Conservation (phyloP, 2,113 vertebrate genomes). For the Epinephelus cyanopodus region DNA sequence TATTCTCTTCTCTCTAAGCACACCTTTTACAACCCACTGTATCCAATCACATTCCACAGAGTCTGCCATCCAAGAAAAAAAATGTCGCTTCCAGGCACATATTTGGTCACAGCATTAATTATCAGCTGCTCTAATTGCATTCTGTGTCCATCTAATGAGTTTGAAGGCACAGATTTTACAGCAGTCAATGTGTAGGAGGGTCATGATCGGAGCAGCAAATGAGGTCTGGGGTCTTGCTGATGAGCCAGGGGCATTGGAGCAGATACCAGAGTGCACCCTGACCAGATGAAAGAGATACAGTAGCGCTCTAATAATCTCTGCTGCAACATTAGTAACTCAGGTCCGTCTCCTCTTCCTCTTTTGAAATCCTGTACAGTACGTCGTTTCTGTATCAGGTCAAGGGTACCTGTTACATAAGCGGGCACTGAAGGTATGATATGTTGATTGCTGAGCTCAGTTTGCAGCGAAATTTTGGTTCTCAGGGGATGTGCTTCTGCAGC, state of each 20-base stretch:
- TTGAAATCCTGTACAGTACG: conserved; percentile 26
- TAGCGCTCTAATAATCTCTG: conserved; percentile 56
- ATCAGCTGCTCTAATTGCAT: conserved; percentile 67
- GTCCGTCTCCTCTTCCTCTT: conserved; percentile 12
- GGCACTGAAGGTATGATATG: conserved; percentile 2
- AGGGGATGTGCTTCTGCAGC: not conserved
- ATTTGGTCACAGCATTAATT: conserved; percentile 66
- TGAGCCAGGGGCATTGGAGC: conserved; percentile 56
- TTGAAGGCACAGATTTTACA: conserved; percentile 60
- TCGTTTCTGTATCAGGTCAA: conserved; percentile 39
- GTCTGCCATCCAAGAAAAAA: conserved; percentile 16
- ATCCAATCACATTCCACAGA: conserved; percentile 30
- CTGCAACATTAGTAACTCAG: conserved; percentile 35
- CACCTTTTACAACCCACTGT: not conserved
- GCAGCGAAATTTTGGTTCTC: conserved; percentile 11
- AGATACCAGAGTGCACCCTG: conserved; percentile 33
- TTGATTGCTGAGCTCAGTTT: conserved; percentile 35
- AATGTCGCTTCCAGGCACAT: conserved; percentile 16
- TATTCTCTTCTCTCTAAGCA: not conserved
- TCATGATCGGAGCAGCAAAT: conserved; percentile 73
- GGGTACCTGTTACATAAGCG: conserved; percentile 27
- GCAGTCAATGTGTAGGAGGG: conserved; percentile 64
- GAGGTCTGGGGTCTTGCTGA: conserved; percentile 62
- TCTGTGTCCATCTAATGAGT: conserved; percentile 77
- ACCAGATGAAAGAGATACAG: conserved; percentile 70